Evolutionary conservation across 2,797 vertebrate species (phyloP).

Genomic region (Protosalanx chinensis): DNA sequence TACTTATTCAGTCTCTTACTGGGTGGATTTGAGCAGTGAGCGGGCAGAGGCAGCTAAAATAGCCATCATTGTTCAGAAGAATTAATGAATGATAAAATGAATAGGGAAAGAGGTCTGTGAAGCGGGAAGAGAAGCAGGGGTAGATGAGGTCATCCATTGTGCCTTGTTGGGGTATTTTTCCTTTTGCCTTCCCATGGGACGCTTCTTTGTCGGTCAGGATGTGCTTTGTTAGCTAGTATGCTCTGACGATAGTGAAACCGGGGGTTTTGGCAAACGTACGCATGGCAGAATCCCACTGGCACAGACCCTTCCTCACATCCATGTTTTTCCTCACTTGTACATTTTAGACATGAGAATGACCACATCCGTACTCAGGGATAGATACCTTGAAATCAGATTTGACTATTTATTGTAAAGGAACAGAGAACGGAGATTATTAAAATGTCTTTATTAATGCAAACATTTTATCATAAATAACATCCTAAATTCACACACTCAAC

Average conservation of each 20-base stretch:
- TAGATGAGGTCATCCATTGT: conserved; percentile 66
- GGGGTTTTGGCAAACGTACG: conserved; percentile 33
- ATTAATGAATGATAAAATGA: conserved; percentile 52
- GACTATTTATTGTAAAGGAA: background rate
- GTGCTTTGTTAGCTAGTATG: conserved; percentile 44
- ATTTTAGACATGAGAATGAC: too few species aligned
- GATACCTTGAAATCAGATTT: background rate
- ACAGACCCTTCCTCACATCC: conserved; percentile 11
- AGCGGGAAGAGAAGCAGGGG: conserved; percentile 12
- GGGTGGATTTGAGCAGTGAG: conserved; percentile 32
- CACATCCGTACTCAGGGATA: too few species aligned
- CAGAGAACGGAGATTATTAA: background rate
- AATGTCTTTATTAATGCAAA: background rate
- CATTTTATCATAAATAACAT: background rate
- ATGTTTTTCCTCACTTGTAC: background rate
- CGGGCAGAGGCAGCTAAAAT: conserved; percentile 42
- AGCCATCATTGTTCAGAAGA: conserved; percentile 56
- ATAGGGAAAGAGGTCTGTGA: conserved; percentile 4
- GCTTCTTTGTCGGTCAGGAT: conserved; percentile 28
- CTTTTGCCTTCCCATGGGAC: conserved; percentile 34
- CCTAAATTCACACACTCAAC: conserved; percentile 1
- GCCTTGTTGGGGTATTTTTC: conserved; percentile 41
- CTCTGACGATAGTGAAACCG: conserved; percentile 40
- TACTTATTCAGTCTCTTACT: conserved; percentile 26
- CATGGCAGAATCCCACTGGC: conserved; percentile 1